Percentiles rank a stretch among this genome's conserved stretches.
phyloP scores from a whole-genome alignment of 2,113 vertebrate genomes.

The Dicaeum eximium region DNA sequence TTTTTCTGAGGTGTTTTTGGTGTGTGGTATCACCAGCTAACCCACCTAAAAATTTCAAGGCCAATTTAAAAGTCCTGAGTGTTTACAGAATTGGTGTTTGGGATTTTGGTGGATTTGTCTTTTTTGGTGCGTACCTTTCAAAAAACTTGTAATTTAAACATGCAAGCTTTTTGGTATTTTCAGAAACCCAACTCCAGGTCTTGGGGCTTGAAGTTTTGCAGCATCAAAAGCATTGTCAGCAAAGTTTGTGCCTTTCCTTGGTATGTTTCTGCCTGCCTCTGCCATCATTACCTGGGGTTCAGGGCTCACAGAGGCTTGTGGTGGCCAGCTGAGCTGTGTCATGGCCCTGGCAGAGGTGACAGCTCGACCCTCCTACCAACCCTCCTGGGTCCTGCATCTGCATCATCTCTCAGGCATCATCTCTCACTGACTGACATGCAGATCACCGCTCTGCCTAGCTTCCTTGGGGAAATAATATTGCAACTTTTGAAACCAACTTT shows the following conservation, averaged over 20 bases:
- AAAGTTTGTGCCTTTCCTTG: not conserved
- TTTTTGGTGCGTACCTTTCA: not conserved
- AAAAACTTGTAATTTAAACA: not conserved
- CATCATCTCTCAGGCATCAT: accelerated
- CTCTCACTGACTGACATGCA: accelerated
- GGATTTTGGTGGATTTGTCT: not conserved
- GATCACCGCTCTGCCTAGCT: not conserved
- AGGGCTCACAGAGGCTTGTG: accelerated
- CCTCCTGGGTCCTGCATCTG: accelerated
- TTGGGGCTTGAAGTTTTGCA: not conserved
- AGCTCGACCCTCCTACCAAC: accelerated
- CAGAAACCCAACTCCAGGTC: not conserved
- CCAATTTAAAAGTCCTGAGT: not conserved
- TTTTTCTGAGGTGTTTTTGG: not conserved
- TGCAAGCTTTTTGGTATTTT: not conserved
- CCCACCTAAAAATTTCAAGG: not conserved
- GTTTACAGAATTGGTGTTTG: not conserved
- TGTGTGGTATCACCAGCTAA: not conserved
- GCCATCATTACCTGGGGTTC: accelerated
- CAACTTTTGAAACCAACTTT: not conserved
- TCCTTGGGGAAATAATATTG: not conserved
- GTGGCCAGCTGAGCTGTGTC: not conserved
- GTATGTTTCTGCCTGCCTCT: not conserved
- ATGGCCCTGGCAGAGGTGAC: not conserved
- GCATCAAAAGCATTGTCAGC: not conserved